Evolutionary conservation across 2,797 vertebrate species (phyloP), one percentile per base, ranked within the genome.

Genomic region (Champsocephalus esox): DNA sequence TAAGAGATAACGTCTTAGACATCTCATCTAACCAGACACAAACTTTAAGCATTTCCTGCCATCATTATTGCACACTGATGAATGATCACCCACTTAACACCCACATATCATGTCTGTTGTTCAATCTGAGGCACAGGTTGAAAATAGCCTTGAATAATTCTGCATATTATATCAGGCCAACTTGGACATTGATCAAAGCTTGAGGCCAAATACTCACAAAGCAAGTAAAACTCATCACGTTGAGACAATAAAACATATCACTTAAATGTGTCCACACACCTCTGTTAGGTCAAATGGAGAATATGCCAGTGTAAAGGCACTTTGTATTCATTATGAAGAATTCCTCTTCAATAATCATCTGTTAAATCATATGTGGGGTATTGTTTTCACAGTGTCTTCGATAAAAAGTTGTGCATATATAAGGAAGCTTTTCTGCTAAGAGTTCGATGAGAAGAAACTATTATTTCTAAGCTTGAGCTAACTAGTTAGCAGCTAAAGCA

Each of bases 71-170:
- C 57, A 70, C 28, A 32, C 19, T 50, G 64, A 84, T 72, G 58
- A 73, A 73, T 56, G 43, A 71, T 71, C 81, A 38, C 82, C 82
- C 84, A 78, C 87, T 69, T 83, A 89, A 69, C 88, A 89, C 62
- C 82, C 69, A 88, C 67, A 70, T 77, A 84, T 68, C 11, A 19
- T 69, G 73, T 83, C 32, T 67, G 66, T 70, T 85, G 67, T 77
- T 83, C 76, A 54, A 66, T 75, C 32, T n/a, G 52, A 77, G 76
- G 65, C 45, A 38, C 24, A 41, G 48, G 34, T 74, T 65, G 73
- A 66, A 32, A 61, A 56, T 51, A 43, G 45, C 12, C 64, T 73
- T 44, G 76, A 81, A 79, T 77, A 77, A 54, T 41, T 56, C n/a
- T 51, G 57, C 32, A 68, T 24, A 46, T 12, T 50, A 63, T 68